Evolutionary conservation across 2,888 invertebrate genomes (phyloP).

Genomic region (Palloptera scutellata): DNA sequence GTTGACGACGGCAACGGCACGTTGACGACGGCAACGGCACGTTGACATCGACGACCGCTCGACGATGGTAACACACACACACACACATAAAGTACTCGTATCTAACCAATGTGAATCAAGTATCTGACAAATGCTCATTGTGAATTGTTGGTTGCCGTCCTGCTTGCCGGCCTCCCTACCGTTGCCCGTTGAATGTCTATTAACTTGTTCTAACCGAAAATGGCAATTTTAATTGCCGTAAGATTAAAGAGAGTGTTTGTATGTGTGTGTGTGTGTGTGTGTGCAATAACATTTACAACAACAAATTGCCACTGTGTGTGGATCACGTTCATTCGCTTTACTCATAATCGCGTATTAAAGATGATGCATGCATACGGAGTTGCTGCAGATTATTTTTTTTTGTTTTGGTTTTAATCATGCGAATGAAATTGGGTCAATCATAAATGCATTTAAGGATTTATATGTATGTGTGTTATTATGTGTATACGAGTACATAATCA

Average conservation of each 20-base stretch:
- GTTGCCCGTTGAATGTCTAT: background rate
- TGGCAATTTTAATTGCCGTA: background rate
- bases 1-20: background rate
- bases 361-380: background rate
- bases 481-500: no score
- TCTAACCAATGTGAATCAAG: background rate
- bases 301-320: no score
- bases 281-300: background rate
- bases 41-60: background rate
- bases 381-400: slow-evolving; percentile 20
- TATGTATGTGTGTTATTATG: background rate
- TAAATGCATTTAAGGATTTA: slow-evolving; percentile 29
- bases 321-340: no score
- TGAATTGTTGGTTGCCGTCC: background rate
- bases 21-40: slow-evolving; percentile 1
- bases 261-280: background rate
- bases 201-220: background rate
- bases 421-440: slow-evolving; percentile 50
- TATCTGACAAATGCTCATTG: background rate
- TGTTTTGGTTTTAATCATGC: slow-evolving; percentile 47
- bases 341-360: background rate
- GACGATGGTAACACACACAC: no score
- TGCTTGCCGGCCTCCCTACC: no score
- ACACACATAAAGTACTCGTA: no score
- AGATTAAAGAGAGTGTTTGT: background rate